Evolutionary conservation across 2,113 vertebrate species (phyloP).

Genomic region (Serilophus lunatus): DNA sequence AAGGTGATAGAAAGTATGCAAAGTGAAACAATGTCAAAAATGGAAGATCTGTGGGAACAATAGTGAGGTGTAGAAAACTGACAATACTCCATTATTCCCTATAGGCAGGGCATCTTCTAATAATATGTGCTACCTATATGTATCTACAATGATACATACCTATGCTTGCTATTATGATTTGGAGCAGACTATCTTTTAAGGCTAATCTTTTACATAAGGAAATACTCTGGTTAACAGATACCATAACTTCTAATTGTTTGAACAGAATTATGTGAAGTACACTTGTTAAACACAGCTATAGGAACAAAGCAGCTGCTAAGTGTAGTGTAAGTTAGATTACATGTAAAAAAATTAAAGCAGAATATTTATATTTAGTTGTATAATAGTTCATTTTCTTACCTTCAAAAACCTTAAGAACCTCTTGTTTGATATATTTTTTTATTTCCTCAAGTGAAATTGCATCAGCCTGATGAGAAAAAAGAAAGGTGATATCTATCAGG

Average conservation of each 20-base stretch:
- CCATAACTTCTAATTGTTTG: neutral
- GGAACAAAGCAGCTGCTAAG: neutral
- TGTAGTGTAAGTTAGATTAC: fast-evolving
- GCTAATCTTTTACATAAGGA: neutral
- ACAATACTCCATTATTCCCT: neutral
- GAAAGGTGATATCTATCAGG: neutral
- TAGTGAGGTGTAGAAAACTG: neutral
- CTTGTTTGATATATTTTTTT: constrained; percentile 86
- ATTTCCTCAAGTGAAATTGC: constrained; percentile 87
- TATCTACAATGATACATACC: neutral
- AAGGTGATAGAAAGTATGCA: neutral
- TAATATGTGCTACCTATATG: no score
- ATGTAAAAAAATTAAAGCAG: neutral
- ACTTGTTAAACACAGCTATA: neutral
- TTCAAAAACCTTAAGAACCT: constrained; percentile 91
- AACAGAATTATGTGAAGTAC: neutral
- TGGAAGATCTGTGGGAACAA: neutral
- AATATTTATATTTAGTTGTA: neutral
- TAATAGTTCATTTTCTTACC: constrained; percentile 73
- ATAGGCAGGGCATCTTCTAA: neutral
- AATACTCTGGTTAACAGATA: neutral
- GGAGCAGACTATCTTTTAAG: neutral
- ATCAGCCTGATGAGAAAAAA: constrained; percentile 76
- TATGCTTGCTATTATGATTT: neutral
- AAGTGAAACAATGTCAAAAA: neutral